Conservation (phyloP, 1,140 invertebrate species). For the Caenorhabditis latens region DNA sequence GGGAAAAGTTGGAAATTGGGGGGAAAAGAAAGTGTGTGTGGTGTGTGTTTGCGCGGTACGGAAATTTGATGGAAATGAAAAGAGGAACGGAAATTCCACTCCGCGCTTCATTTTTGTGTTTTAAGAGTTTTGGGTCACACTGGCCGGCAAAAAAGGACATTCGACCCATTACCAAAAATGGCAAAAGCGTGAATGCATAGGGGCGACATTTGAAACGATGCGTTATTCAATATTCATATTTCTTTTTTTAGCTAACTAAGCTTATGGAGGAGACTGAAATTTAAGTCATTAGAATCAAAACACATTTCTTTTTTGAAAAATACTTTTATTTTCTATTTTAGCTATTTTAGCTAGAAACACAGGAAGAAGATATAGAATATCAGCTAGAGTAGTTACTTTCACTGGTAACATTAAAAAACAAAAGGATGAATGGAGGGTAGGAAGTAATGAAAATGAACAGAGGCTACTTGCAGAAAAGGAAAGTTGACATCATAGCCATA, state of each 20-base stretch:
- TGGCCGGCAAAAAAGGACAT: neutral
- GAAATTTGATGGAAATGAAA: slow-evolving; percentile 42
- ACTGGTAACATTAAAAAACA: neutral
- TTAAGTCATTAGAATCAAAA: neutral
- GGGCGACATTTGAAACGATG: slow-evolving; percentile 40
- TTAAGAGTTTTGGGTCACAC: neutral
- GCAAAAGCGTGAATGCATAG: neutral
- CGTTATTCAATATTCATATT: slow-evolving; percentile 57
- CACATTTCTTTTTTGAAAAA: neutral
- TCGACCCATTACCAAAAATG: neutral
- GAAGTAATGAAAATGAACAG: neutral
- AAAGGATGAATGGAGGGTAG: neutral
- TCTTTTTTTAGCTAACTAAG: neutral
- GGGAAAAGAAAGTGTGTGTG: neutral
- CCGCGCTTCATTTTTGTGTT: neutral
- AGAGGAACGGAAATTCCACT: slow-evolving; percentile 36
- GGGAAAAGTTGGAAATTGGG: neutral
- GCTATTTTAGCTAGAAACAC: neutral
- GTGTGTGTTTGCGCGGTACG: slow-evolving; percentile 22
- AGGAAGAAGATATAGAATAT: slow-evolving; percentile 30
- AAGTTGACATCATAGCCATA: too few relatives aligned
- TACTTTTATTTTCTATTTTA: neutral
- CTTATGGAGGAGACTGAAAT: neutral
- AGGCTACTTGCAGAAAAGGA: neutral
- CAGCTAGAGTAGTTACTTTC: neutral